Evolutionary conservation across 2,113 vertebrate genomes (phyloP).

Genomic region (Channa argus): DNA sequence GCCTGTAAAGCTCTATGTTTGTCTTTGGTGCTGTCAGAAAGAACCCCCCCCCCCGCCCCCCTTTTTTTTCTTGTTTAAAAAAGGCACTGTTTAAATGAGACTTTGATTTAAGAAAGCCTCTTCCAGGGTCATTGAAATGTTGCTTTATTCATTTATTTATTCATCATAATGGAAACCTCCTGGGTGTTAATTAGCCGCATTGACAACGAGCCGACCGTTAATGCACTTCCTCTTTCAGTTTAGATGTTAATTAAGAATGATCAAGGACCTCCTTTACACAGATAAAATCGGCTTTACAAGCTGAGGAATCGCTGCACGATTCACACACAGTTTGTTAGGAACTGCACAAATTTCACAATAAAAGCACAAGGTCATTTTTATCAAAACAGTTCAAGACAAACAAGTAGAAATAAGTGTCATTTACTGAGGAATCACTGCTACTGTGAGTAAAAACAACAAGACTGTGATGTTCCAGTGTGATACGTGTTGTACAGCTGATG

Average conservation of each 20-base stretch:
- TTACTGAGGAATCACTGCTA: not conserved
- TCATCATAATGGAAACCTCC: constrained; percentile 86
- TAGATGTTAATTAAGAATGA: constrained; percentile 68
- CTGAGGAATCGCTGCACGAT: constrained; percentile 7
- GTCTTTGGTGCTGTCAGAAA: constrained; percentile 64
- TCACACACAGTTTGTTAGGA: not conserved
- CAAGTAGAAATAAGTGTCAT: not conserved
- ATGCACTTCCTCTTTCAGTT: constrained; percentile 86
- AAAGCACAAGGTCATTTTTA: constrained; percentile 1
- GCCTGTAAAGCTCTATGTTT: constrained; percentile 36
- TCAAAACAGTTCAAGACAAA: constrained; percentile 24
- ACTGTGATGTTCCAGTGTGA: constrained; percentile 3
- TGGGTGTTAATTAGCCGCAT: constrained; percentile 89
- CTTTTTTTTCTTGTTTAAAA: constrained; percentile 67
- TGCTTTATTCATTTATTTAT: constrained; percentile 81
- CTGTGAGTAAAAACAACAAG: constrained; percentile 10
- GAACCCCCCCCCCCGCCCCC: constrained; percentile 75
- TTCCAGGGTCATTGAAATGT: constrained; percentile 82
- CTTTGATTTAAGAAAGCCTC: constrained; percentile 79
- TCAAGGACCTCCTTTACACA: constrained; percentile 57
- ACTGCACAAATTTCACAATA: constrained; percentile 2
- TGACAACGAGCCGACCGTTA: constrained; percentile 86
- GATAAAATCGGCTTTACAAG: constrained; percentile 39
- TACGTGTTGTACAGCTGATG: constrained; percentile 29
- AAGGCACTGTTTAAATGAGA: constrained; percentile 79